A percentile compares a stretch with the other conserved stretches of the same genome.
phyloP scores from a whole-genome alignment of 2,113 vertebrate species.

The Genyomyrus donnyi region DNA sequence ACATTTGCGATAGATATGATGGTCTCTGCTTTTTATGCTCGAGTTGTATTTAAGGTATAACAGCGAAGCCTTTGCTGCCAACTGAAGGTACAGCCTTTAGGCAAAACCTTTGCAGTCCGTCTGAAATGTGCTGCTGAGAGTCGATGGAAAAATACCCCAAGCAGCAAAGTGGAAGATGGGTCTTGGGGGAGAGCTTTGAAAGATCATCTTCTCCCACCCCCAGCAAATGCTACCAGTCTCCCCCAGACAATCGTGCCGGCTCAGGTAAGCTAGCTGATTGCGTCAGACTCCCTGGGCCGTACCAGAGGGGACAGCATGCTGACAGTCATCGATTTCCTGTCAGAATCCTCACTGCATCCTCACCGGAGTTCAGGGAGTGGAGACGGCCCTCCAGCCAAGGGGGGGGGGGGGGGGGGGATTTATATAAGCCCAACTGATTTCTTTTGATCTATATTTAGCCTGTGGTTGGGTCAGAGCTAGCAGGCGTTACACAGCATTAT shows the following conservation, averaged over 20 bases:
- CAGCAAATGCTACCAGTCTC: background rate
- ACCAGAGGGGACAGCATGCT: conserved; percentile 35
- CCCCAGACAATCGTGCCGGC: conserved; percentile 13
- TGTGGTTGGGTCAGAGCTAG: too few relatives aligned
- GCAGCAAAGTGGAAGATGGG: background rate
- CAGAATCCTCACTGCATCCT: conserved; percentile 39
- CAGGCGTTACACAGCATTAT: background rate
- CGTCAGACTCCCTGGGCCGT: conserved; percentile 18
- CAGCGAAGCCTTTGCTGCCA: background rate
- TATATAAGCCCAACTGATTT: background rate
- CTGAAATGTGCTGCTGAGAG: background rate
- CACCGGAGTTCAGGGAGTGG: background rate
- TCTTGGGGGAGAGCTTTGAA: background rate
- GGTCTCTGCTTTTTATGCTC: background rate
- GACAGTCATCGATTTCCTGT: conserved; percentile 53
- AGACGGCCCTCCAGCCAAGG: background rate
- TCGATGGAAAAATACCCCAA: background rate
- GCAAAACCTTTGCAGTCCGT: too few relatives aligned
- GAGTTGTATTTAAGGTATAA: background rate
- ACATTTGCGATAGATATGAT: background rate
- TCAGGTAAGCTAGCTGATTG: conserved; percentile 26
- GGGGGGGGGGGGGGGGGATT: background rate
- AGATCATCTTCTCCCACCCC: conserved; percentile 16
- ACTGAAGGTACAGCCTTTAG: background rate
- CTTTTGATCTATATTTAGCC: background rate